Evolutionary conservation across 1,140 invertebrate genomes (phyloP).

Genomic region (Drosophila chauvacae): DNA sequence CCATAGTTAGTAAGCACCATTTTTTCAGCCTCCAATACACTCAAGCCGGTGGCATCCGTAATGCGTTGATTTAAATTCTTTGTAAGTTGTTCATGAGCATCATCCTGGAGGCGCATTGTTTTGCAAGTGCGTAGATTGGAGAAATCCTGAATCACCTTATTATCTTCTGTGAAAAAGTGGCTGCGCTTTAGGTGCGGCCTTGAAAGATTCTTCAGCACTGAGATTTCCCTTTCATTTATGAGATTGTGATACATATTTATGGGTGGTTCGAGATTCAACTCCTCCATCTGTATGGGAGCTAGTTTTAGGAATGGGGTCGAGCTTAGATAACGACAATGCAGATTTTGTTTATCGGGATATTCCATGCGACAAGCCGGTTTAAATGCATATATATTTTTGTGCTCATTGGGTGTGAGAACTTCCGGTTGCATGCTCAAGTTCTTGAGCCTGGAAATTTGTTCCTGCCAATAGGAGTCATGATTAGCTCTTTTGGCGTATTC

Average conservation of each 20-base stretch:
- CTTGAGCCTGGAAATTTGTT: slow-evolving; percentile 12
- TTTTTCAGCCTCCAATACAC: slow-evolving; percentile 5
- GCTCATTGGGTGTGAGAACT: background rate
- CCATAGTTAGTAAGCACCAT: slow-evolving; percentile 24
- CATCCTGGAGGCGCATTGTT: slow-evolving; percentile 4
- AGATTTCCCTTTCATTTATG: slow-evolving; percentile 11
- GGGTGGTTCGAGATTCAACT: slow-evolving; percentile 9
- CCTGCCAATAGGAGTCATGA: background rate
- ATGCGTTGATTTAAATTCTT: slow-evolving; percentile 23
- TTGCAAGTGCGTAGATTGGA: slow-evolving; percentile 21
- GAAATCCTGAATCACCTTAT: slow-evolving; percentile 1
- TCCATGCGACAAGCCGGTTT: slow-evolving; percentile 15
- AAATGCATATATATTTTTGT: background rate
- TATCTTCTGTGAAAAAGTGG: background rate
- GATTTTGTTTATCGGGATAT: slow-evolving; percentile 12
- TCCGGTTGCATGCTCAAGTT: background rate
- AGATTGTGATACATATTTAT: slow-evolving; percentile 27
- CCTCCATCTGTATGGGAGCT: slow-evolving; percentile 19
- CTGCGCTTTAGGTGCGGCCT: slow-evolving; percentile 15
- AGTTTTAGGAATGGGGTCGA: slow-evolving; percentile 7
- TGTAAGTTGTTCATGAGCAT: background rate
- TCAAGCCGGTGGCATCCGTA: slow-evolving; percentile 15
- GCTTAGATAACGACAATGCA: slow-evolving; percentile 8
- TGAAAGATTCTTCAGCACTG: slow-evolving; percentile 4
- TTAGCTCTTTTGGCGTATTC: slow-evolving; percentile 6